These are phyloP conservation scores for Nematopogon swammerdamellus DNA, from an alignment of 2,888 invertebrate genomes.

Conservation along the genomic window DNA sequence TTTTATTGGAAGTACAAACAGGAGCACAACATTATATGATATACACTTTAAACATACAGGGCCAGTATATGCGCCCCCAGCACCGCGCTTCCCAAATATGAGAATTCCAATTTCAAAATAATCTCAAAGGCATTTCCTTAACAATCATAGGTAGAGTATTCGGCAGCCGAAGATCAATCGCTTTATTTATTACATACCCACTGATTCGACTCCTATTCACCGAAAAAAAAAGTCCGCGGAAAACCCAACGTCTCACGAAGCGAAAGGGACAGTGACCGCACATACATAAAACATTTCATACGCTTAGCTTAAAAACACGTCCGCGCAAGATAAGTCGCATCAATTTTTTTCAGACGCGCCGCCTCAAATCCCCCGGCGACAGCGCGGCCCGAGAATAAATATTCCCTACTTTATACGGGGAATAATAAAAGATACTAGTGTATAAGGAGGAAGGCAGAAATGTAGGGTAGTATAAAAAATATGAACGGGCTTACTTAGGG, in stretches of 20 bases:
- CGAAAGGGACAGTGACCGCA: slow-evolving; percentile 4
- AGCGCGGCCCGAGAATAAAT: slow-evolving; percentile 26
- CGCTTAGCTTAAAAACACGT: slow-evolving; percentile 29
- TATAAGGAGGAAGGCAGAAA: background rate
- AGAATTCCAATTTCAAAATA: no score
- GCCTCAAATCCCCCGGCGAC: slow-evolving; percentile 45
- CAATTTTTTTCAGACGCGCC: slow-evolving; percentile 38
- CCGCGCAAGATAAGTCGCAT: slow-evolving; percentile 40
- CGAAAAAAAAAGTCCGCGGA: background rate
- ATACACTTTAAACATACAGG: no score
- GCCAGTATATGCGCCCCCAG: no score
- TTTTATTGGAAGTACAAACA: no score
- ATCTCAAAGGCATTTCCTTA: background rate
- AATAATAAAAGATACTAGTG: slow-evolving; percentile 27
- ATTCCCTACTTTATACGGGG: slow-evolving; percentile 44
- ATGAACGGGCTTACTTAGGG: background rate
- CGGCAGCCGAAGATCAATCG: background rate
- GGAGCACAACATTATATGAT: no score
- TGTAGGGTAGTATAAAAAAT: background rate
- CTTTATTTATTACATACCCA: background rate
- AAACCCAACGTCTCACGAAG: background rate
- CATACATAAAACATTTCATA: slow-evolving; percentile 39
- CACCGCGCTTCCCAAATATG: no score
- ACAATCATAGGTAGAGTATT: background rate
- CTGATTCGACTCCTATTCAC: slow-evolving; percentile 1